Conservation (phyloP, 92 coral and sea anemone genomes). For the Epizoanthus ramosus region DNA sequence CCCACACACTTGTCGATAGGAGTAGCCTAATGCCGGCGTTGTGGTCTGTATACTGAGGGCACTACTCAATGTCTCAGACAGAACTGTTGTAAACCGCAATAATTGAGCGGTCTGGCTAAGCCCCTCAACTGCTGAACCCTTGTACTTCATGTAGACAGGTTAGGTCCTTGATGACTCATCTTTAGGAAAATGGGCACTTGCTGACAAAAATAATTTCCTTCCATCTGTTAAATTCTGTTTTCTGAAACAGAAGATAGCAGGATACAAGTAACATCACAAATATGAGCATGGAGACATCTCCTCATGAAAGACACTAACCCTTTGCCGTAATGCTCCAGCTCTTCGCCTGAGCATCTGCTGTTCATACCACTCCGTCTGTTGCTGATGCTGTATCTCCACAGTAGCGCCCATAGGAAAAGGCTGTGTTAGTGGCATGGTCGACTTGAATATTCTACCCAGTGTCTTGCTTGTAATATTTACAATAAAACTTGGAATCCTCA, state of each 20-base stretch:
- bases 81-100: too few relatives aligned
- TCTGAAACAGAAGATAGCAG: neutral
- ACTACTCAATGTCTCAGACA: too few relatives aligned
- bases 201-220: neutral
- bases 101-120: too few relatives aligned
- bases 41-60: too few relatives aligned
- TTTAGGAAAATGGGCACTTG: neutral
- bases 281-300: neutral
- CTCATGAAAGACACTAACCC: conserved; percentile 46
- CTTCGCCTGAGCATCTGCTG: conserved; percentile 84
- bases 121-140: too few relatives aligned
- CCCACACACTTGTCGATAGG: too few relatives aligned
- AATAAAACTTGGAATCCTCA: conserved; percentile 71
- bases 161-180: too few relatives aligned
- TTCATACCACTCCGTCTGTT: conserved; percentile 89
- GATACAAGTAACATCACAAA: neutral
- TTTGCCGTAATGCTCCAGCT: conserved; percentile 57
- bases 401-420: conserved; percentile 88
- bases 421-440: conserved; percentile 49
- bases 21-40: too few relatives aligned
- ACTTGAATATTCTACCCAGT: conserved; percentile 62
- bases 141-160: too few relatives aligned
- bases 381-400: conserved; percentile 86
- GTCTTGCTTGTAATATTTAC: conserved; percentile 58
- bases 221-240: neutral